A percentile compares a stretch with the other conserved stretches of the same genome.
phyloP scores from a whole-genome alignment of 2,113 vertebrate species.

The Rhinopomastus cyanomelas region DNA sequence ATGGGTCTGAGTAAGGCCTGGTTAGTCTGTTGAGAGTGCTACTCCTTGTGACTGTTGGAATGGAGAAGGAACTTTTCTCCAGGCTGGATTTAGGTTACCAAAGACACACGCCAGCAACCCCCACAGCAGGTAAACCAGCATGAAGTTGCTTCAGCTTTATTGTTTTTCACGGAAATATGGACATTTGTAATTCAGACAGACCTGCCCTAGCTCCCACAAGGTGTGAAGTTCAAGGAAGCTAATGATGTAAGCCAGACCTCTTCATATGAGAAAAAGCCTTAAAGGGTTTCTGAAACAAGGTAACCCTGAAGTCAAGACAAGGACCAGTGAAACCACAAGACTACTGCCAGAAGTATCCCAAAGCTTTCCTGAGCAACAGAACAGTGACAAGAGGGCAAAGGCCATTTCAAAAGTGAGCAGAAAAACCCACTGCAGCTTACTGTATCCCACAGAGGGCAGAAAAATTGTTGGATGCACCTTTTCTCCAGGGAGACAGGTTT shows the following conservation, averaged over 20 bases:
- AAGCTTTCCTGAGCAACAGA: not conserved
- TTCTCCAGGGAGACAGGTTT: not conserved
- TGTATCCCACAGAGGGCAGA: not conserved
- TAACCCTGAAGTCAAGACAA: not conserved
- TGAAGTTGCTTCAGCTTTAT: not conserved
- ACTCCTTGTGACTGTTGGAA: not conserved
- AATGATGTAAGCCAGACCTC: not conserved
- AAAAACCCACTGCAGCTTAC: not conserved
- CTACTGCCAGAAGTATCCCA: not conserved
- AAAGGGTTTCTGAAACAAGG: not conserved
- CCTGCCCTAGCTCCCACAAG: not conserved
- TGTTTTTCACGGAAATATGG: not conserved
- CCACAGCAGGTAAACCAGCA: not conserved
- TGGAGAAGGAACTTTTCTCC: not conserved
- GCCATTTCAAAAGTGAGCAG: not conserved
- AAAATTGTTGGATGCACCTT: not conserved
- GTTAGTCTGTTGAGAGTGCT: not conserved
- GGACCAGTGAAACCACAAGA: not conserved
- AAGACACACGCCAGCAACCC: not conserved
- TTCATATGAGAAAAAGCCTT: not conserved
- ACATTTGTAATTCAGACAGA: not conserved
- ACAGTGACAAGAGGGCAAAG: not conserved
- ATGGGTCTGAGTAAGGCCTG: not conserved
- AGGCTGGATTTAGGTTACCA: not conserved
- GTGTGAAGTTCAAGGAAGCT: not conserved